Base-by-base conservation (phyloP, 1,140 invertebrate genomes). In the Pseudomyrmex dendroicus region DNA sequence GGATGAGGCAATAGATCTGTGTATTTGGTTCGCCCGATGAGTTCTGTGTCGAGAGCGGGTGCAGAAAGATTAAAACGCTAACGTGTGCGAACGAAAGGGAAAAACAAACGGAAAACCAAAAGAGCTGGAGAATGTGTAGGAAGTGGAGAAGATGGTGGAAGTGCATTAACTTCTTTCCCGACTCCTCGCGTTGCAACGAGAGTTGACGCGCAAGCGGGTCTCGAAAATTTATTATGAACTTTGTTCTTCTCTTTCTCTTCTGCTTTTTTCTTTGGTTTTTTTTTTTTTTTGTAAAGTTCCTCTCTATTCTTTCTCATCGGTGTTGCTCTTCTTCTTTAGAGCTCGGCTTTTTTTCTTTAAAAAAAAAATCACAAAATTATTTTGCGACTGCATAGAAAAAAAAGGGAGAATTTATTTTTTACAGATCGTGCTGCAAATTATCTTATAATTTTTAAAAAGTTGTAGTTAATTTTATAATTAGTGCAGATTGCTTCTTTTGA, bases 201-300 rank as follows among this genome's bases (percentile, higher is more conserved):
- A 50, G 61, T 84, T 84, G 77, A 73, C 22, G 25, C 22, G 25
- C 22, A 44, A 17, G 67, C 67, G 76, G 52, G 50, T 72, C 61
- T 52, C 12, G 61, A 84, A 82, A 82, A 84, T 84, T 82, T 82
- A 84, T 84, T 82, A 80, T 70, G 25, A 73, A 50, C 52, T 22
- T 25, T 50, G 46, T 54, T 17, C 17, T 57, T 35, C 46, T n/a
- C 3, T 10, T 4, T 76, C 64, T 67, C 66, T 48, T 20, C 13
- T 35, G 17, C 3, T 48, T 57, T 73, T 62, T 70, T 12, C 8
- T 80, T 15, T n/a, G 13, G 13, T 35, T 9, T 52, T 5, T 54
- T n/a, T n/a, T n/a, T n/a, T n/a, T n/a, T 20, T 63, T 17, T 46
- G 52, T 4, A 12, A 35, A 35, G 35, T 35, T 35, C 7, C 35